Evolutionary conservation across 2,797 vertebrate genomes (phyloP).

Genomic region (Sebastes variabilis): DNA sequence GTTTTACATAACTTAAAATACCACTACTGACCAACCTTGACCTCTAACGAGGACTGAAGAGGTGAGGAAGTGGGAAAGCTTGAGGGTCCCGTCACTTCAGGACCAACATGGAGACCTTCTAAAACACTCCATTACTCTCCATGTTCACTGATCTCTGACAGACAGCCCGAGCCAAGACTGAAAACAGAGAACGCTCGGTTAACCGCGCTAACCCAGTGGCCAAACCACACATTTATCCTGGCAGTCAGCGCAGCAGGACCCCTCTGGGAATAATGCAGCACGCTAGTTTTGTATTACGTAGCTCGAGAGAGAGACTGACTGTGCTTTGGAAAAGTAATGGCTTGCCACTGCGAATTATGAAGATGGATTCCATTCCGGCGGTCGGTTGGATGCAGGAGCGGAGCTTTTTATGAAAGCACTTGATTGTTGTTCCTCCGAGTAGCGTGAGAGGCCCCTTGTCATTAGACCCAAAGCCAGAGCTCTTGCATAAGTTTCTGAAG

Average conservation of each 20-base stretch:
- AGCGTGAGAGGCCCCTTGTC: constrained; percentile 4
- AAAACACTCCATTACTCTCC: constrained; percentile 23
- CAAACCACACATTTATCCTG: constrained; percentile 63
- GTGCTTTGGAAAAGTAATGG: constrained; percentile 27
- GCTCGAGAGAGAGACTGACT: constrained; percentile 4
- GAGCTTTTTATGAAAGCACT: constrained; percentile 25
- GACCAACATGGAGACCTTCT: constrained; percentile 3
- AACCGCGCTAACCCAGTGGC: constrained; percentile 25
- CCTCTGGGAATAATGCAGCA: constrained; percentile 36
- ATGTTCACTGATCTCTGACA: constrained; percentile 30
- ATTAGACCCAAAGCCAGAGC: not conserved
- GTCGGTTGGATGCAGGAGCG: not conserved
- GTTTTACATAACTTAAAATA: not conserved
- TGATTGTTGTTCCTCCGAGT: constrained; percentile 33
- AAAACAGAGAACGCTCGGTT: constrained; percentile 36
- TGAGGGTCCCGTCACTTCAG: not conserved
- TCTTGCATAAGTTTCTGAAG: not conserved
- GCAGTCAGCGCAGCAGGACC: constrained; percentile 16
- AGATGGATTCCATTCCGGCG: constrained; percentile 34
- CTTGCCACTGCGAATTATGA: constrained; percentile 32
- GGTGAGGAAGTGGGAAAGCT: not conserved
- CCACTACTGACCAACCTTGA: not conserved
- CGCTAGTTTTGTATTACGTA: constrained; percentile 29
- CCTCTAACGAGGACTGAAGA: not conserved
- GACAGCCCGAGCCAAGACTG: not conserved